Conservation (phyloP, 2,888 invertebrate genomes). For the Drosophila recens region DNA sequence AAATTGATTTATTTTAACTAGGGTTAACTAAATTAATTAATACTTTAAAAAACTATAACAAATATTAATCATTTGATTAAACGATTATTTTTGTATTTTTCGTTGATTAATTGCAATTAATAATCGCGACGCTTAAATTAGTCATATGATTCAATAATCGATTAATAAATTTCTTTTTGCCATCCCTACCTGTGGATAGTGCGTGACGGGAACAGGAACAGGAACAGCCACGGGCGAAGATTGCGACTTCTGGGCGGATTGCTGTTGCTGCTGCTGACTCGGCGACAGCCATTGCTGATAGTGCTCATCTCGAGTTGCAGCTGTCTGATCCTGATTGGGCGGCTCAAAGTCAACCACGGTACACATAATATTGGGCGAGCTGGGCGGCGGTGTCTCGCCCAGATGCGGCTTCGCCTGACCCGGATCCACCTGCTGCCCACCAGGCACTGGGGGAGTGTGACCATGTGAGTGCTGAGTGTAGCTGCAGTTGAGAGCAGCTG, state of each 20-base stretch:
- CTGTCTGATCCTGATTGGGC: constrained; percentile 43
- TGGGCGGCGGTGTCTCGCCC: constrained; percentile 77
- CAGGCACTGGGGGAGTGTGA: constrained; percentile 63
- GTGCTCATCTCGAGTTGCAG: constrained; percentile 44
- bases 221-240: constrained; percentile 22
- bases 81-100: no score
- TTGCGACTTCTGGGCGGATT: constrained; percentile 35
- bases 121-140: no score
- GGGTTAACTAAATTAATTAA: no score
- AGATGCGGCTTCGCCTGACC: constrained; percentile 49
- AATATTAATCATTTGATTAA: no score
- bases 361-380: constrained; percentile 77
- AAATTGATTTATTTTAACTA: no score
- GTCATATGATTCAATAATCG: no score
- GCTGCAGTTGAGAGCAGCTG: constrained; percentile 79
- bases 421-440: constrained; percentile 27
- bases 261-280: constrained; percentile 31
- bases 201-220: neutral
- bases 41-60: no score
- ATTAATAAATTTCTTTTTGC: no score
- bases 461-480: constrained; percentile 63
- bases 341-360: constrained; percentile 74
- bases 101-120: no score
- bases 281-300: constrained; percentile 65
- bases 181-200: constrained; percentile 39